Evolutionary conservation across 2,113 vertebrate genomes (phyloP).

Genomic region (Rana temporaria): DNA sequence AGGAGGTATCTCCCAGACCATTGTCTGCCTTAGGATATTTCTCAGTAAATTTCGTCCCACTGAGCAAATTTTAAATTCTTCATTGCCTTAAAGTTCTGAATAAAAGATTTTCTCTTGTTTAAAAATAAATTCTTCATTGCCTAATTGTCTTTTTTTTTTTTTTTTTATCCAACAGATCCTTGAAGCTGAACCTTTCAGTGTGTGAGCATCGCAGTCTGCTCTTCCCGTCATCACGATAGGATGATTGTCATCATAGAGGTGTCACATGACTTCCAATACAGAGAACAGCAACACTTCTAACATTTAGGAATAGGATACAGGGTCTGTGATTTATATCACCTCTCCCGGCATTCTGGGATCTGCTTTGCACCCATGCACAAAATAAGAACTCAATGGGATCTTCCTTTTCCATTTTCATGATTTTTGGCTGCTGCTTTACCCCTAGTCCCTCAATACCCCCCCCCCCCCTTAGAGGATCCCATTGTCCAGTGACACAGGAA

Average conservation of each 20-base stretch:
- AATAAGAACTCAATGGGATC: constrained; percentile 7
- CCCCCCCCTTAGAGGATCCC: background rate
- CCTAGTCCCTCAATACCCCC: background rate
- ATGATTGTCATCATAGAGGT: background rate
- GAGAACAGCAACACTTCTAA: too few relatives aligned
- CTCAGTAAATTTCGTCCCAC: too few relatives aligned
- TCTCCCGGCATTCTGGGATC: background rate
- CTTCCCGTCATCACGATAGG: background rate
- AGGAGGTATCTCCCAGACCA: too few relatives aligned
- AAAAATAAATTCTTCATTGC: too few relatives aligned
- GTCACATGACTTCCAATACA: constrained; percentile 6
- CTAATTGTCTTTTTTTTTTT: background rate
- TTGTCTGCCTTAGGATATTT: too few relatives aligned
- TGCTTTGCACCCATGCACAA: background rate
- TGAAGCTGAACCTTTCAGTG: background rate
- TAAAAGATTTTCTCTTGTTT: too few relatives aligned
- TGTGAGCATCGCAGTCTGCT: background rate
- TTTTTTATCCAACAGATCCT: background rate
- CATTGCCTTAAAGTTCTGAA: too few relatives aligned
- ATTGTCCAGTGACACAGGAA: constrained; percentile 20
- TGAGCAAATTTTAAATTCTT: too few relatives aligned
- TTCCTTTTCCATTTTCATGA: background rate
- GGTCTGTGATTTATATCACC: background rate
- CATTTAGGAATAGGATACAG: constrained; percentile 32
- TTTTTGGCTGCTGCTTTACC: constrained; percentile 30